Base-by-base conservation (phyloP, 2,888 invertebrate species). In the Hemaris fuciformis region DNA sequence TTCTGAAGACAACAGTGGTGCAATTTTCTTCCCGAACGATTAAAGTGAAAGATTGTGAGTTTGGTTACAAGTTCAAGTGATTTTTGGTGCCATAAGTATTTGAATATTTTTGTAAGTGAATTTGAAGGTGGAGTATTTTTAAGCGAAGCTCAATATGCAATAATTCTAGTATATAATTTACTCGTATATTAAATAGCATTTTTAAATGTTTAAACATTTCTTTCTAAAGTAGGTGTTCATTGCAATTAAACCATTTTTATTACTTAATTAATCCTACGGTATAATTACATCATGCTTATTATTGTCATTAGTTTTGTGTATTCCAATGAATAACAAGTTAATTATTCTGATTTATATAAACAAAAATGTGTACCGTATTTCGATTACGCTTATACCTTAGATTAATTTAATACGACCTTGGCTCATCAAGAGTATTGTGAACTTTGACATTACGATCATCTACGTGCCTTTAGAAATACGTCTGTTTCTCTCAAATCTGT, bases 1-100 rank as follows among this genome's bases (percentile, higher is more conserved):
- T 7, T 43, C 53, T 2, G 43, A 15, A 34, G 45, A 62, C 2
- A 22, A 1, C 3, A 41, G 22, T 34, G 25, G n/a, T 7, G 42
- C n/a, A 4, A 41, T 74, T 7, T 43, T 48, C 20, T 84, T 83
- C 58, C 83, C 80, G 2, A 59, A 69, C 2, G 72, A 79, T 23
- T 81, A 62, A 64, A n/a, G 13, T 41, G 60, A 70, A 42, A 67
- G 61, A 59, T 60, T 64, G 18, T 25, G 18, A 58, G 15, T 60
- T 41, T 53, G 58, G n/a, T 22, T 34, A 43, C 27, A 13, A 23
- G 59, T 60, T 42, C 48, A 59, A 65, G 48, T 62, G 59, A 3
- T 42, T 22, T 59, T 63, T 43, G 15, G 58, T 58, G 72, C 72
- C 72, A 71, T 67, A 65, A 25, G 5, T 42, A 31, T 42, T 27